Evolutionary conservation across 2,888 invertebrate genomes (phyloP).

Genomic region (Polyploca ridens): DNA sequence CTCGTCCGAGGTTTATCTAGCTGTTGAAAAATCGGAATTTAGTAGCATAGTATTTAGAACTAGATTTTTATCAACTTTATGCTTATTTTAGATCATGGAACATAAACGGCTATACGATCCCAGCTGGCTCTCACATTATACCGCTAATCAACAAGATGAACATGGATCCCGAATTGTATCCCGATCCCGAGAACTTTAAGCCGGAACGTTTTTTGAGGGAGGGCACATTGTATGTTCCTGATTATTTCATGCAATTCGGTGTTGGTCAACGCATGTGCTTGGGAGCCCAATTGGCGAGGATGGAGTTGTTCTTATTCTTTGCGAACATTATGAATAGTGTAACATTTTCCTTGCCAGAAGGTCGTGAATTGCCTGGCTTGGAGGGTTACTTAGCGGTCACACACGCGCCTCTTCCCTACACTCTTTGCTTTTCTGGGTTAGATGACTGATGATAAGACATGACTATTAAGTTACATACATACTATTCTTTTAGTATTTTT

Average conservation of each 20-base stretch:
- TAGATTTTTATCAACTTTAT: not conserved
- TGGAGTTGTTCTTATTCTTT: conserved; percentile 94
- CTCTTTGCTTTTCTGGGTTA: conserved; percentile 33
- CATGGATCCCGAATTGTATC: conserved; percentile 92
- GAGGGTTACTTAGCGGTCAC: conserved; percentile 90
- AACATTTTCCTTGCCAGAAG: conserved; percentile 87
- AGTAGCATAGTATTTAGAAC: not conserved
- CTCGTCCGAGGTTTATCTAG: too few species aligned
- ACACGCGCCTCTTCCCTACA: conserved; percentile 86
- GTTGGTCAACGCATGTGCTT: conserved; percentile 93
- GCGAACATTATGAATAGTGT: conserved; percentile 90
- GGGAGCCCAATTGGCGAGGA: conserved; percentile 91
- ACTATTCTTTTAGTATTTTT: not conserved
- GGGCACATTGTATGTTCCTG: conserved; percentile 89
- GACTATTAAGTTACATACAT: not conserved
- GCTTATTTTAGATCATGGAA: conserved; percentile 87
- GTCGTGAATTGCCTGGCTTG: conserved; percentile 87
- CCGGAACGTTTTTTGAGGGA: conserved; percentile 90
- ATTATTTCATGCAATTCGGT: conserved; percentile 93
- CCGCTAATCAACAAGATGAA: conserved; percentile 93
- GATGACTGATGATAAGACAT: not conserved
- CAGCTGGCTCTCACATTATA: conserved; percentile 90
- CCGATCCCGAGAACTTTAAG: conserved; percentile 90
- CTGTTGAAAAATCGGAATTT: too few species aligned
- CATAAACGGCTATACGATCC: conserved; percentile 89